A percentile compares a stretch with the other conserved stretches of the same genome.
phyloP scores from a whole-genome alignment of 2,888 invertebrate genomes.

The Drosophila testacea region DNA sequence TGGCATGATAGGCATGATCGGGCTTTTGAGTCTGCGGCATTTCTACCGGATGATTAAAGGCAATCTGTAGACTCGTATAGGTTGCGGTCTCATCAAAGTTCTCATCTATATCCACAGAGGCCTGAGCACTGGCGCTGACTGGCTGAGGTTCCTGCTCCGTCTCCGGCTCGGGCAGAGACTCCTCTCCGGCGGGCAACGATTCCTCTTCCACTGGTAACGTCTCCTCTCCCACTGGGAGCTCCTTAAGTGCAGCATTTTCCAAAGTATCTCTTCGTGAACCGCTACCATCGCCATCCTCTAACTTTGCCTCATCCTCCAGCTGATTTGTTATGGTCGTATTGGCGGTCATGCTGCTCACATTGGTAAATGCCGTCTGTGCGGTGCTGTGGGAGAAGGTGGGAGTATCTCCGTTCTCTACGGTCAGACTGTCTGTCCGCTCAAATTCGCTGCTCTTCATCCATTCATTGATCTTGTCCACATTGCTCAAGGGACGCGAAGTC shows the following conservation, averaged over 20 bases:
- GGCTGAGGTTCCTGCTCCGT: conserved; percentile 33
- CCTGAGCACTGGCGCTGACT: conserved; percentile 71
- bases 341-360: conserved; percentile 70
- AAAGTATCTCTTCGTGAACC: conserved; percentile 86
- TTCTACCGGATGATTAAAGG: conserved; percentile 93
- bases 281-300: conserved; percentile 86
- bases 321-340: conserved; percentile 75
- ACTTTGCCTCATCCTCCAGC: conserved; percentile 87
- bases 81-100: conserved; percentile 92
- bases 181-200: conserved; percentile 58
- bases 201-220: conserved; percentile 58
- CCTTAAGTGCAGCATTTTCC: conserved; percentile 76
- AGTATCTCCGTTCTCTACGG: conserved; percentile 77
- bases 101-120: conserved; percentile 87
- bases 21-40: conserved; percentile 84
- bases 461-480: conserved; percentile 84
- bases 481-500: conserved; percentile 69
- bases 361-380: conserved; percentile 71
- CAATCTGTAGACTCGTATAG: conserved; percentile 93
- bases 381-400: conserved; percentile 61
- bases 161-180: not conserved
- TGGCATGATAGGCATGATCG: conserved; percentile 42
- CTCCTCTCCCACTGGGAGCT: conserved; percentile 68
- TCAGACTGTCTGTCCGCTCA: conserved; percentile 82
- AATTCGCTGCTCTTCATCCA: conserved; percentile 85